Percentiles rank a stretch among this genome's conserved stretches.
phyloP scores from a whole-genome alignment of 2,797 vertebrate species.

The Hoplostethus mediterraneus region DNA sequence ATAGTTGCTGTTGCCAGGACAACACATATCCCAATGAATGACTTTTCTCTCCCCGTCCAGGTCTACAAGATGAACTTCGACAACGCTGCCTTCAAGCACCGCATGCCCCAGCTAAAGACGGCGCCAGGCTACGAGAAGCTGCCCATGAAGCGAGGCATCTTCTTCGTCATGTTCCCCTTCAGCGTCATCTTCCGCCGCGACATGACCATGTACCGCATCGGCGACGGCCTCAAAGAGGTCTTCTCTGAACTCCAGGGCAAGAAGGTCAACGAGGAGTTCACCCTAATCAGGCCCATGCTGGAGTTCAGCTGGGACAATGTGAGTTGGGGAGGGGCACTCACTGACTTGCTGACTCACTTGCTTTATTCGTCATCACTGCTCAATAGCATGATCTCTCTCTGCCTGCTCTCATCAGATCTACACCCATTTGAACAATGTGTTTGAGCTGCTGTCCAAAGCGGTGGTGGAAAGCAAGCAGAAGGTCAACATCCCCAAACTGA shows the following conservation, averaged over 20 bases:
- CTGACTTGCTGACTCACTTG: too few species aligned
- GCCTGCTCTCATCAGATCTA: slow-evolving; percentile 74
- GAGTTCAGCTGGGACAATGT: slow-evolving; percentile 88
- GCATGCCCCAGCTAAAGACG: slow-evolving; percentile 85
- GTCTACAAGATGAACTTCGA: slow-evolving; percentile 88
- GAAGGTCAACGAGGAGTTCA: slow-evolving; percentile 86
- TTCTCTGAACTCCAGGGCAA: slow-evolving; percentile 86
- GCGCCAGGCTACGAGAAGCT: slow-evolving; percentile 86
- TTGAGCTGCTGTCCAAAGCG: slow-evolving; percentile 83
- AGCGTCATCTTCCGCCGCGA: slow-evolving; percentile 85
- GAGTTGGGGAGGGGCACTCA: slow-evolving; percentile 44
- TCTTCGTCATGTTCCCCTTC: slow-evolving; percentile 87
- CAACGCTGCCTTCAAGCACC: slow-evolving; percentile 86
- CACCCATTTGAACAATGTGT: slow-evolving; percentile 84
- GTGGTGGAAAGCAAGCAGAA: slow-evolving; percentile 86
- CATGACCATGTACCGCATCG: slow-evolving; percentile 86
- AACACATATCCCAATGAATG: not conserved
- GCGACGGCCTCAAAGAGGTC: slow-evolving; percentile 85
- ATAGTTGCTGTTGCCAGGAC: not conserved
- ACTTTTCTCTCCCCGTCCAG: slow-evolving; percentile 48
- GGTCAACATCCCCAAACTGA: slow-evolving; percentile 82
- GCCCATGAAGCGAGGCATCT: slow-evolving; percentile 85
- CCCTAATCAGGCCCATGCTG: slow-evolving; percentile 84
- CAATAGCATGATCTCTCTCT: not conserved
- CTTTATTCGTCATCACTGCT: not conserved